Evolutionary conservation across 2,113 vertebrate species (phyloP), one percentile per base, ranked within the genome.

Genomic region (Rana temporaria): DNA sequence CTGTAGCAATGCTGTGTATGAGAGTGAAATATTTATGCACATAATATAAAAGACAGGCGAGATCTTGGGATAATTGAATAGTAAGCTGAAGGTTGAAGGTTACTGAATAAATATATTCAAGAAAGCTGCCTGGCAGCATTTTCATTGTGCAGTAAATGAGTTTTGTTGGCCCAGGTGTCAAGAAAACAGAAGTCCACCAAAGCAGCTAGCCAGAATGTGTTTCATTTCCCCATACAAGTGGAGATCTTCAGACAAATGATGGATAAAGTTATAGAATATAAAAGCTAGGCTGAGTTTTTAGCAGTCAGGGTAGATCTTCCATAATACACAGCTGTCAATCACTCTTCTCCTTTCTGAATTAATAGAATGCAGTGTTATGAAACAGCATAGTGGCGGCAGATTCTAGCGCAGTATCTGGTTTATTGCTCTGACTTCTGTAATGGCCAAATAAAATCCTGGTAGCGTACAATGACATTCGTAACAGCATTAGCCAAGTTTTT

Each of bases 21-120:
- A 68, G 81, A 83, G 81, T 76, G 81, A 83, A 83, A 76, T 83
- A 83, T 83, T 83, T 83, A 83, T 83, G 81, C 81, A 83, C 81
- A 83, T 83, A 83, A 83, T 83, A 83, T 57, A 76, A 34, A 75
- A 82, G 80, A 82, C 60, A 75, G 42, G 70, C 60, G 24, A 76
- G 81, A 83, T 83, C 52, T 67, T 75, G 71, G 70, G 72, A 83
- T 83, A 83, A 76, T 83, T 83, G 72, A 76, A 83, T 75, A 82
- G 72, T 75, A 83, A 82, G 62, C 81, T 67, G 81, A 68, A 83
- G 72, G 81, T 76, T 83, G 81, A 76, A 83, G 81, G 81, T 83
- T 62, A 68, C 53, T 60, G 55, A 5, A 60, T 68, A 83, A 67
- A 68, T 68, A 24, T 83, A 64, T 67, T 65, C 56, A 56, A 52